These are phyloP conservation scores for Bovichtus variegatus DNA, from an alignment of 2,797 vertebrate genomes.

Conservation along the genomic window DNA sequence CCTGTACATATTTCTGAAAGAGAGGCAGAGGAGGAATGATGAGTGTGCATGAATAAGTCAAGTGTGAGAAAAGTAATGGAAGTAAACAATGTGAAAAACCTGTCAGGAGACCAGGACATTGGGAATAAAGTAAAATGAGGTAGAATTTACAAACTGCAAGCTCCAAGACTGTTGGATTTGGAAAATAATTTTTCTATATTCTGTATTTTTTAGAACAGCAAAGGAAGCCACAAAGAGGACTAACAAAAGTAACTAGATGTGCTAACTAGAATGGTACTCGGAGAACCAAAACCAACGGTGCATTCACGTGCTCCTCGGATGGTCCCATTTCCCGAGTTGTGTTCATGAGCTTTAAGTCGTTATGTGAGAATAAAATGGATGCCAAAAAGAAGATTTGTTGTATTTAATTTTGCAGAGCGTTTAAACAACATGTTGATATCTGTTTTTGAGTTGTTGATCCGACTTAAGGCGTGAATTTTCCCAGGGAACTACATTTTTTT, in stretches of 20 bases:
- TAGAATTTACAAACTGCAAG: slow-evolving; percentile 11
- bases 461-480: too few species aligned
- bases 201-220: neutral
- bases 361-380: too few species aligned
- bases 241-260: neutral
- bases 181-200: neutral
- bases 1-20: slow-evolving; percentile 96
- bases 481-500: too few species aligned
- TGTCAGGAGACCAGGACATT: slow-evolving; percentile 2
- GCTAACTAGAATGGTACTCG: too few species aligned
- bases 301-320: too few species aligned
- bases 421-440: too few species aligned
- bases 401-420: too few species aligned
- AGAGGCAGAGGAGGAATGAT: slow-evolving; percentile 23
- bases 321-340: too few species aligned
- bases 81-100: slow-evolving; percentile 25
- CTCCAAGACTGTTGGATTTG: neutral
- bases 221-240: neutral
- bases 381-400: too few species aligned
- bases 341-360: too few species aligned
- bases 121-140: neutral
- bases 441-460: too few species aligned
- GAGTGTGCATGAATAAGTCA: slow-evolving; percentile 36
- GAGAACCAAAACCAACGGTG: too few species aligned
- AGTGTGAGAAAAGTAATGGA: slow-evolving; percentile 15